Evolutionary conservation across 2,797 vertebrate genomes (phyloP).

Genomic region (Nothura maculosa): DNA sequence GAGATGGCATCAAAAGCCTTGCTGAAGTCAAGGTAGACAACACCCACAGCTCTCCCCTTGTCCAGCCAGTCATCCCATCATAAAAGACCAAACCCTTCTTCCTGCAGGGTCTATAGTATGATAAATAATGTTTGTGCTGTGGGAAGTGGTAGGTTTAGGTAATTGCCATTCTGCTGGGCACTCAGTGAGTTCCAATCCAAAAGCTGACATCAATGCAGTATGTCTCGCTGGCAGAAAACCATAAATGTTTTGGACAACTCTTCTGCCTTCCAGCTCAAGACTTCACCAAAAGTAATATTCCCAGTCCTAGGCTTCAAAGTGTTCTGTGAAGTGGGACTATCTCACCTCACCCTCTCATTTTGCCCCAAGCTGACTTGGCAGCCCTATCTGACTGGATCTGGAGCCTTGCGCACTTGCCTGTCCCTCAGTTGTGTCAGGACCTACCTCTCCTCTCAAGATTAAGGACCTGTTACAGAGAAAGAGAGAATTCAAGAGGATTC

Average conservation of each 20-base stretch:
- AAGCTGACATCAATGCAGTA: background rate
- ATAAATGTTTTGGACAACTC: background rate
- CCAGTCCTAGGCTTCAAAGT: background rate
- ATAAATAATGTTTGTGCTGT: background rate
- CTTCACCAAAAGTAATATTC: background rate
- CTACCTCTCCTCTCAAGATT: background rate
- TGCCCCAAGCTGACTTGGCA: background rate
- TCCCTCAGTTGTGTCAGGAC: background rate
- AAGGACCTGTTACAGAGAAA: background rate
- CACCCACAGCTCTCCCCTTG: no score
- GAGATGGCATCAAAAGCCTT: no score
- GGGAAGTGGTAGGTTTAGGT: background rate
- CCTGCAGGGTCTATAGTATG: background rate
- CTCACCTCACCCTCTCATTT: background rate
- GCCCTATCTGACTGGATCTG: background rate
- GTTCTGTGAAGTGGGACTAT: background rate
- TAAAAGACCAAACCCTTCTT: background rate
- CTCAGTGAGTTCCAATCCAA: background rate
- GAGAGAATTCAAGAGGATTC: background rate
- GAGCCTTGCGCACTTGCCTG: rapidly evolving
- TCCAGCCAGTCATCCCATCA: no score
- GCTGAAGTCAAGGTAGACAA: no score
- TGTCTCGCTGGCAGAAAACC: background rate
- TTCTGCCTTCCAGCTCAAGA: background rate
- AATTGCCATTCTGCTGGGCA: background rate